Evolutionary conservation across 2,797 vertebrate genomes (phyloP).

Genomic region (Sciurus vulgaris): DNA sequence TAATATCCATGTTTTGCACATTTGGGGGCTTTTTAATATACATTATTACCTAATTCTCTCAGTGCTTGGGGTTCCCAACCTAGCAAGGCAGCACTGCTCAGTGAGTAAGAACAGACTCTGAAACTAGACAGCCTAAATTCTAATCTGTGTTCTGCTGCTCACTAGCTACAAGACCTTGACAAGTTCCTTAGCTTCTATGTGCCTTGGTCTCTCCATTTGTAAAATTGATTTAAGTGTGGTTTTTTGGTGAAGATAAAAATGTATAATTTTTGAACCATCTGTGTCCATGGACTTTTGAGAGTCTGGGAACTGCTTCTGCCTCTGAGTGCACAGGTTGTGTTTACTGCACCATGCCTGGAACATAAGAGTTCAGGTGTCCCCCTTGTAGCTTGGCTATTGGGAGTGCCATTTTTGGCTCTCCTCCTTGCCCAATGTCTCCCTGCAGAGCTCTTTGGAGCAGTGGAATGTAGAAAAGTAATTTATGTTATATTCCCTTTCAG

Average conservation of each 20-base stretch:
- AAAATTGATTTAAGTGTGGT: neutral
- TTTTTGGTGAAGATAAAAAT: neutral
- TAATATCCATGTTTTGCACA: neutral
- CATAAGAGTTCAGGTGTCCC: rapidly evolving
- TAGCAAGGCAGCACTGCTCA: neutral
- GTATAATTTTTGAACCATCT: neutral
- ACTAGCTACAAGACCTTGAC: neutral
- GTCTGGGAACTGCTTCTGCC: neutral
- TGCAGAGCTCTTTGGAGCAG: conserved; percentile 40
- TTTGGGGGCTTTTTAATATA: neutral
- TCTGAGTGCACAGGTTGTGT: neutral
- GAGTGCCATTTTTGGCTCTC: neutral
- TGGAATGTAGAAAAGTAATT: neutral
- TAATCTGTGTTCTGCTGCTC: neutral
- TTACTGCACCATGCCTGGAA: neutral
- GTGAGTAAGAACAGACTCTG: neutral
- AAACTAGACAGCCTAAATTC: neutral
- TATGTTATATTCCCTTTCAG: neutral
- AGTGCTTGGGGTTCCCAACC: neutral
- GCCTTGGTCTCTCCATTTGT: neutral
- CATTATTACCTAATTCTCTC: neutral
- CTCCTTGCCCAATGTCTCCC: neutral
- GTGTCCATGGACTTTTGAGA: neutral
- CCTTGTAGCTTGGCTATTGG: neutral
- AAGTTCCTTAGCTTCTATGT: neutral